Evolutionary conservation across 2,797 vertebrate species (phyloP).

Genomic region (Anolis apletophallus): DNA sequence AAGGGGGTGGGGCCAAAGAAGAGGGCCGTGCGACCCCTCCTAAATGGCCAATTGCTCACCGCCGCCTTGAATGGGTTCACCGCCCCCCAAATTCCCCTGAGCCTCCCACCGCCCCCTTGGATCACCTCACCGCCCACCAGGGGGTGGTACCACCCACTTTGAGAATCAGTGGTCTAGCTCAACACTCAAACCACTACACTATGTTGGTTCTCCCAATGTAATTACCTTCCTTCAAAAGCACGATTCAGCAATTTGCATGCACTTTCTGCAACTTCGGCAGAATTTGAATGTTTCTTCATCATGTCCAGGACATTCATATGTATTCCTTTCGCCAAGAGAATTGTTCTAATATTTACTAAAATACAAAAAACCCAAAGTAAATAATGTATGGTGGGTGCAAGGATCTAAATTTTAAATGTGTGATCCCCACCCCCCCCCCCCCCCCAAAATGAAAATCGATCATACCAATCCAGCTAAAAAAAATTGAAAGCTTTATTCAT

Average conservation of each 20-base stretch:
- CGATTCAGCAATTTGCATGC: slow-evolving; percentile 88
- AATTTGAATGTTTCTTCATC: slow-evolving; percentile 87
- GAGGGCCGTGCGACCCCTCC: too few relatives aligned
- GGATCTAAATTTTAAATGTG: not conserved
- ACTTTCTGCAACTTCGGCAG: slow-evolving; percentile 85
- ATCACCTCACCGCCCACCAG: too few relatives aligned
- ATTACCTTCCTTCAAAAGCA: slow-evolving; percentile 91
- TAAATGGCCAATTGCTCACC: too few relatives aligned
- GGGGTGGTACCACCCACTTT: too few relatives aligned
- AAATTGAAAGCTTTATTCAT: not conserved
- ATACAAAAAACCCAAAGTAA: slow-evolving; percentile 57
- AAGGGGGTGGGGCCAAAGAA: too few relatives aligned
- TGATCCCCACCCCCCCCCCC: too few relatives aligned
- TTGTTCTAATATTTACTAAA: slow-evolving; percentile 85
- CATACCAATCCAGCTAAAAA: not conserved
- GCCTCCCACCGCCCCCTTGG: too few relatives aligned
- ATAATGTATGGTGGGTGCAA: not conserved
- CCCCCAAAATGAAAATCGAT: not conserved
- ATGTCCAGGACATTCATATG: slow-evolving; percentile 92
- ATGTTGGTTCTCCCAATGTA: not conserved
- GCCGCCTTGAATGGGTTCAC: too few relatives aligned
- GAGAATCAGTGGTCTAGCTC: too few relatives aligned
- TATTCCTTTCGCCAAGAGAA: slow-evolving; percentile 89
- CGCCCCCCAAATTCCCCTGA: too few relatives aligned
- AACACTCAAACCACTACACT: too few relatives aligned